Percentiles rank a stretch among this genome's conserved stretches.
These are phyloP conservation scores for Mixornis gularis DNA, from an alignment of 2,113 vertebrate genomes.

Conservation along the genomic window DNA sequence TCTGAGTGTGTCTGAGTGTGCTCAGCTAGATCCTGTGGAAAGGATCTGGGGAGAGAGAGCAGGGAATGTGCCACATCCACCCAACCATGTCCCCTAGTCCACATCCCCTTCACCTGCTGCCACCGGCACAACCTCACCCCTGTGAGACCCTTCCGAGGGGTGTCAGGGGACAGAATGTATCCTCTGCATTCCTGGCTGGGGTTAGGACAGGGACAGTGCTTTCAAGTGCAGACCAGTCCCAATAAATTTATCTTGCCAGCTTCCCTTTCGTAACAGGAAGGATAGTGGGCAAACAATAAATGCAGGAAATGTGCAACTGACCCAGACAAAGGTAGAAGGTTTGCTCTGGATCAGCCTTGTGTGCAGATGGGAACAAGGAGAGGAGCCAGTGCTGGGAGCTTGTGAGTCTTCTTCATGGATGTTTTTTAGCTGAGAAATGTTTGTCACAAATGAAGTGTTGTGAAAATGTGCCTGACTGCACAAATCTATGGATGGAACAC, in stretches of 20 bases:
- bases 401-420: neutral
- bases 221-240: neutral
- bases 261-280: slow-evolving; percentile 48
- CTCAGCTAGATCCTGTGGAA: neutral
- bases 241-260: slow-evolving; percentile 13
- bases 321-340: slow-evolving; percentile 3
- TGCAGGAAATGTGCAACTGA: slow-evolving; percentile 15
- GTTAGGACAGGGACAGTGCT: slow-evolving; percentile 5
- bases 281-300: slow-evolving; percentile 1
- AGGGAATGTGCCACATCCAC: neutral
- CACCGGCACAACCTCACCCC: neutral
- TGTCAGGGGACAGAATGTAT: rapidly evolving
- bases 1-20: neutral
- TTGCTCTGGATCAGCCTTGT: neutral
- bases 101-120: neutral
- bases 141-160: rapidly evolving
- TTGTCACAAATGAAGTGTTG: neutral
- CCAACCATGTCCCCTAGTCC: rapidly evolving
- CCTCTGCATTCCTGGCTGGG: neutral
- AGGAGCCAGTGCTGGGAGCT: neutral
- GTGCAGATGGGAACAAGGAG: neutral
- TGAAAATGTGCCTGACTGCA: neutral
- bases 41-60: neutral
- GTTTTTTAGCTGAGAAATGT: neutral
- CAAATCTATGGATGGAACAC: neutral